Evolutionary conservation across 2,888 invertebrate species (phyloP), one percentile per base, ranked within the genome.

Genomic region (Temnothorax unifasciatus): DNA sequence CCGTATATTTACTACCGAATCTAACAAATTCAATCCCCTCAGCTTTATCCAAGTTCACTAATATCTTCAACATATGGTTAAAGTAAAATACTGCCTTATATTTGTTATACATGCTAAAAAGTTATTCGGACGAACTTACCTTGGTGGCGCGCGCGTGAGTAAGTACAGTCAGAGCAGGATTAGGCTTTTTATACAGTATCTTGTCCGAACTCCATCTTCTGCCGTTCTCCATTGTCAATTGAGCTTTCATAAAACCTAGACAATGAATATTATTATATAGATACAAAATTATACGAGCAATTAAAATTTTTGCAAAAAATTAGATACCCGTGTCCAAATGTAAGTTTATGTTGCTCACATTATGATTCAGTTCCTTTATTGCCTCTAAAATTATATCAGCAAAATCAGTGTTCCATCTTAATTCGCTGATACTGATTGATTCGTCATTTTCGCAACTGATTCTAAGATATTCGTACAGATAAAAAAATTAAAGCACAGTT

Each of bases 151-250:
- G 90, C 54, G 96, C 95, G 93, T 97, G 96, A 5, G 95, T 95
- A 61, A 95, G 84, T 9, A 96, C 88, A 18, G 92, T 92, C 54
- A 96, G 88, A 91, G 95, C 95, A 34, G 84, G 41, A 52, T 90
- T 84, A 50, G 88, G 88, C 81, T 93, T 92, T 87, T 92, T 79
- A 57, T 93, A 63, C 54, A 96, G 91, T 83, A 96, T 91, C 87
- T 95, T 95, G 88, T 97, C 96, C 38, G 96, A 95, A 57, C 96
- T 96, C 96, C 96, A 97, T 86, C 97, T 95, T 90, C 95, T 95
- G 0, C 97, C 97, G 91, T 96, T 94, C 86, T 95, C 94, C 91
- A 96, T 96, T 79, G 96, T 96, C 2, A 97, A 93, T 91, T 95
- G 95, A 69, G 95, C 95, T 91, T 95, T 95, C 92, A 95, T 95